A percentile compares a stretch with the other conserved stretches of the same genome.
Conservation (phyloP, 2,113 vertebrate species). For the Camelus dromedarius region DNA sequence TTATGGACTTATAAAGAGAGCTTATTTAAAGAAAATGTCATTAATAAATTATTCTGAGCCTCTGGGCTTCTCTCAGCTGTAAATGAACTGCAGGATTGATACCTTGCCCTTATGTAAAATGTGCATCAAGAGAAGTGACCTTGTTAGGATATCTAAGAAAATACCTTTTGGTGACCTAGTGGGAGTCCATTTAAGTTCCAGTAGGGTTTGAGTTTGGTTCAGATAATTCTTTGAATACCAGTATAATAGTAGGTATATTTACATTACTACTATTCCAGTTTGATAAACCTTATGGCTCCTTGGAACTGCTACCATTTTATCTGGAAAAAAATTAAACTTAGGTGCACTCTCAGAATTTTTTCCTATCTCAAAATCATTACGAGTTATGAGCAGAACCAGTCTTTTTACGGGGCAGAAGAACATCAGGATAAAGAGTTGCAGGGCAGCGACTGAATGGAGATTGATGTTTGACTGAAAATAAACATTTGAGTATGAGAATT, state of each 20-base stretch:
- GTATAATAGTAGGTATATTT: not conserved
- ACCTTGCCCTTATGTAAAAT: slow-evolving; percentile 56
- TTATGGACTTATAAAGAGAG: slow-evolving; percentile 51
- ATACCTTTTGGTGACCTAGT: not conserved
- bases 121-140: slow-evolving; percentile 50
- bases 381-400: not conserved
- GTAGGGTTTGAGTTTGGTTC: slow-evolving; percentile 10
- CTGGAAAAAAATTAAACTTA: slow-evolving; percentile 11
- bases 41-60: slow-evolving; percentile 50
- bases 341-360: not conserved
- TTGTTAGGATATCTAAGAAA: slow-evolving; percentile 60
- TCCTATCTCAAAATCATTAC: not conserved
- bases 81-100: slow-evolving; percentile 48
- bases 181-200: not conserved
- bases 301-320: not conserved
- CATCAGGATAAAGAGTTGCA: not conserved
- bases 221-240: slow-evolving; percentile 27
- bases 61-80: slow-evolving; percentile 55
- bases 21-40: slow-evolving; percentile 63
- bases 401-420: not conserved
- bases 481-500: not conserved
- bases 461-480: slow-evolving; percentile 39
- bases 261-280: slow-evolving; percentile 15
- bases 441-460: not conserved
- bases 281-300: slow-evolving; percentile 37